Conservation (phyloP, 2,113 vertebrate species). For the Struthidea cinerea region DNA sequence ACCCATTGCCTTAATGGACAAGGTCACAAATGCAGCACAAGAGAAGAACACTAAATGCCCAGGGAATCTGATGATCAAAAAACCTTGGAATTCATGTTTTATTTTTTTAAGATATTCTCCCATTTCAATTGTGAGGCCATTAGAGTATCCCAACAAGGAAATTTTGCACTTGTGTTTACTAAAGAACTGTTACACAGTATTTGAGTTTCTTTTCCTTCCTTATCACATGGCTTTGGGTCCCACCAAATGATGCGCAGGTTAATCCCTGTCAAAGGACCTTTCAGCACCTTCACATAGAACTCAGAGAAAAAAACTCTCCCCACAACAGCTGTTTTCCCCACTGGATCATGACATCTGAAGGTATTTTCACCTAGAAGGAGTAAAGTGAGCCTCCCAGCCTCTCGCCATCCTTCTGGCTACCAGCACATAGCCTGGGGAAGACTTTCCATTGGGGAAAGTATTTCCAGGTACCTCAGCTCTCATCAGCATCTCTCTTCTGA, state of each 20-base stretch:
- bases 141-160: neutral
- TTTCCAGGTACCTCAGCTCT: neutral
- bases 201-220: neutral
- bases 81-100: rapidly evolving
- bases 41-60: neutral
- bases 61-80: neutral
- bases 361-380: neutral
- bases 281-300: neutral
- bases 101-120: neutral
- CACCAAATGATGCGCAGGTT: neutral
- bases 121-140: neutral
- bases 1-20: neutral
- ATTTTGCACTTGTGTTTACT: neutral
- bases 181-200: neutral
- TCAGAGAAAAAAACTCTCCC: neutral
- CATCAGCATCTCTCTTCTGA: neutral
- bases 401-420: neutral
- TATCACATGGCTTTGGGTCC: neutral
- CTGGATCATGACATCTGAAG: neutral
- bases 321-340: rapidly evolving
- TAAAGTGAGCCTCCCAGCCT: neutral
- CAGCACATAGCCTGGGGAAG: neutral
- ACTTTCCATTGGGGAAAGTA: neutral
- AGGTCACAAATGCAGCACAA: neutral
- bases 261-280: neutral